Evolutionary conservation across 1,140 invertebrate genomes (phyloP).

Genomic region (Drosophila miranda): DNA sequence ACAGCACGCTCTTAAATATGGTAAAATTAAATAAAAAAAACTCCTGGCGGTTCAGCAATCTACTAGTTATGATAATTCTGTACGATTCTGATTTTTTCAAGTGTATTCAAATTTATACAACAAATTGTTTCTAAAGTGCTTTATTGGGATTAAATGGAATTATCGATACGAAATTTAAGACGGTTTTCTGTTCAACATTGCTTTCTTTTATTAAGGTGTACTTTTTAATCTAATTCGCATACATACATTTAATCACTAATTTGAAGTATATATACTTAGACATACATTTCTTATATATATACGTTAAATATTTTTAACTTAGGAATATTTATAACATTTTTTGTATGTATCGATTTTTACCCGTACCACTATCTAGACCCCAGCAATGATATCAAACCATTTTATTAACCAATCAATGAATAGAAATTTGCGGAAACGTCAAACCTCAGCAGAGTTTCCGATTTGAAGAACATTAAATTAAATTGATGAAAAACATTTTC

Average conservation of each 20-base stretch:
- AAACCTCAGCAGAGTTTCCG: no score
- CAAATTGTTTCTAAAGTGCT: no score
- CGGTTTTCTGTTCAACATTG: conserved; percentile 4
- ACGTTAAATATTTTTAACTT: neutral
- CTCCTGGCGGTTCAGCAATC: no score
- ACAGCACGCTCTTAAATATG: no score
- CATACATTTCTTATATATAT: neutral
- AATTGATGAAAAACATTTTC: no score
- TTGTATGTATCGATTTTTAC: conserved; percentile 13
- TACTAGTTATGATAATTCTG: no score
- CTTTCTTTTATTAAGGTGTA: conserved; percentile 6
- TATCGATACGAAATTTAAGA: no score
- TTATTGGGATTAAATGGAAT: no score
- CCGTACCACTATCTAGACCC: conserved; percentile 9
- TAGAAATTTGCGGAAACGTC: neutral
- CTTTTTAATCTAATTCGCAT: conserved; percentile 3
- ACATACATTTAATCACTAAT: neutral
- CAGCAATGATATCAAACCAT: conserved; percentile 1
- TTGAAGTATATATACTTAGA: neutral
- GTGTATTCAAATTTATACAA: no score
- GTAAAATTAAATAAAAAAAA: no score
- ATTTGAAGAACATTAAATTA: no score
- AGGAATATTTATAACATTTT: conserved; percentile 23
- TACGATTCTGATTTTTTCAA: no score
- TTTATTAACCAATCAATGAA: conserved; percentile 18